A percentile compares a stretch with the other conserved stretches of the same genome.
Evolutionary conservation across 92 coral and sea anemone species (phyloP).

Genomic region (Porites cylindrica): DNA sequence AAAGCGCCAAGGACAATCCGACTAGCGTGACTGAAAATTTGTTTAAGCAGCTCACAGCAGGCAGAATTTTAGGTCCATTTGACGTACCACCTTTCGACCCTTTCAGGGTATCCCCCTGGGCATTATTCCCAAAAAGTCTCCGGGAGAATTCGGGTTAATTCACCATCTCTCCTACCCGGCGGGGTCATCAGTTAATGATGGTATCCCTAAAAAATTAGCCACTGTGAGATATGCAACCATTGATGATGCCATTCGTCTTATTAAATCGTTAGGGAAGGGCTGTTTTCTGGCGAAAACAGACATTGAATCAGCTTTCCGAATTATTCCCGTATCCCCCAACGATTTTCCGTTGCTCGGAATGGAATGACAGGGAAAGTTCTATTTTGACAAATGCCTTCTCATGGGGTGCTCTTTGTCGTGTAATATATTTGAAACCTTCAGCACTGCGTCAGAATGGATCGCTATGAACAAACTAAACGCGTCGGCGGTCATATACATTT

Average conservation of each 20-base stretch:
- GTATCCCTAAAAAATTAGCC: slow-evolving; percentile 52
- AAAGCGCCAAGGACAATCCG: no score
- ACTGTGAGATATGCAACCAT: slow-evolving; percentile 52
- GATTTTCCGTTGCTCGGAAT: slow-evolving; percentile 68
- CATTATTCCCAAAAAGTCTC: slow-evolving; percentile 59
- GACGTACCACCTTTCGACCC: slow-evolving; percentile 39
- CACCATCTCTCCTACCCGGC: slow-evolving; percentile 69
- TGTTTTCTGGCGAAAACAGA: slow-evolving; percentile 72
- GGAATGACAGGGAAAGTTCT: slow-evolving; percentile 46
- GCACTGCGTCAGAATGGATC: slow-evolving; percentile 75
- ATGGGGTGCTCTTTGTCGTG: slow-evolving; percentile 73
- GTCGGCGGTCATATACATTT: slow-evolving; percentile 39
- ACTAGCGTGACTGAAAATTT: slow-evolving; percentile 15
- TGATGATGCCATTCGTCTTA: slow-evolving; percentile 56
- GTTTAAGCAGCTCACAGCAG: slow-evolving; percentile 22
- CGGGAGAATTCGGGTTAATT: slow-evolving; percentile 71
- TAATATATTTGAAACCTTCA: slow-evolving; percentile 23
- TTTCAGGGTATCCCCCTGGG: slow-evolving; percentile 69
- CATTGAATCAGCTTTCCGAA: slow-evolving; percentile 69
- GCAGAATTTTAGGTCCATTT: slow-evolving; percentile 62
- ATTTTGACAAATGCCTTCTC: slow-evolving; percentile 69
- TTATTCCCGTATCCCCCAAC: slow-evolving; percentile 62
- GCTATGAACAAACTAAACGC: slow-evolving; percentile 54
- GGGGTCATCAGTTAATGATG: slow-evolving; percentile 67
- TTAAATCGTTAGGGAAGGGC: slow-evolving; percentile 51